Evolutionary conservation across 2,113 vertebrate species (phyloP).

Genomic region (Pelobates fuscus): DNA sequence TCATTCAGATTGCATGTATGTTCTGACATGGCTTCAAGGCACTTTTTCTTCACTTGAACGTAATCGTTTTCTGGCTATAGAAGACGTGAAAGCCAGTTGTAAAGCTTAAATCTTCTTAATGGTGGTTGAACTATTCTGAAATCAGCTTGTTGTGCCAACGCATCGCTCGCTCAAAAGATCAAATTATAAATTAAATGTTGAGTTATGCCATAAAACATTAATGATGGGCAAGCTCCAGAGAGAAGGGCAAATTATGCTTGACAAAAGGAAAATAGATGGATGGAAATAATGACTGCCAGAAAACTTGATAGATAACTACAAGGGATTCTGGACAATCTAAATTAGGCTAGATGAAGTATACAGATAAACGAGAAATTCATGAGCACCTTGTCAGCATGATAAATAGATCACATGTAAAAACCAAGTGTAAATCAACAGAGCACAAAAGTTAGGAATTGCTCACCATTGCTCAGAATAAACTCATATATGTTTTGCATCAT

Average conservation of each 20-base stretch:
- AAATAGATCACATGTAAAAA: slow-evolving; percentile 24
- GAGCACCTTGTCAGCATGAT: slow-evolving; percentile 41
- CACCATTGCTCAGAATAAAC: background rate
- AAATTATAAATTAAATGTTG: slow-evolving; percentile 33
- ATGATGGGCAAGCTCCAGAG: slow-evolving; percentile 38
- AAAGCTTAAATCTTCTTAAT: slow-evolving; percentile 21
- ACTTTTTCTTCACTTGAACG: too few relatives aligned
- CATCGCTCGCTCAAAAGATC: slow-evolving; percentile 27
- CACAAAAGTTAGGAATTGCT: slow-evolving; percentile 7
- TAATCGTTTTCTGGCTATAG: slow-evolving; percentile 2
- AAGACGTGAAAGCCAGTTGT: background rate
- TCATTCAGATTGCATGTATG: too few relatives aligned
- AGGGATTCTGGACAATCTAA: slow-evolving; percentile 31
- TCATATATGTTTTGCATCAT: background rate
- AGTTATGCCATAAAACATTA: slow-evolving; percentile 21
- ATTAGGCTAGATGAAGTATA: slow-evolving; percentile 41
- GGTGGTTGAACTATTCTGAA: slow-evolving; percentile 28
- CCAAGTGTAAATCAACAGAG: slow-evolving; percentile 11
- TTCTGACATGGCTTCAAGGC: too few relatives aligned
- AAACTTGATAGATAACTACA: slow-evolving; percentile 47
- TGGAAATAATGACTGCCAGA: slow-evolving; percentile 41
- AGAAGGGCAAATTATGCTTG: slow-evolving; percentile 40
- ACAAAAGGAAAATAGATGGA: slow-evolving; percentile 47
- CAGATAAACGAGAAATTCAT: slow-evolving; percentile 39
- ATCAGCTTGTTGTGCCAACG: slow-evolving; percentile 24